Base-by-base conservation (phyloP, 1,140 invertebrate species). In the Lysiphlebus fabarum region DNA sequence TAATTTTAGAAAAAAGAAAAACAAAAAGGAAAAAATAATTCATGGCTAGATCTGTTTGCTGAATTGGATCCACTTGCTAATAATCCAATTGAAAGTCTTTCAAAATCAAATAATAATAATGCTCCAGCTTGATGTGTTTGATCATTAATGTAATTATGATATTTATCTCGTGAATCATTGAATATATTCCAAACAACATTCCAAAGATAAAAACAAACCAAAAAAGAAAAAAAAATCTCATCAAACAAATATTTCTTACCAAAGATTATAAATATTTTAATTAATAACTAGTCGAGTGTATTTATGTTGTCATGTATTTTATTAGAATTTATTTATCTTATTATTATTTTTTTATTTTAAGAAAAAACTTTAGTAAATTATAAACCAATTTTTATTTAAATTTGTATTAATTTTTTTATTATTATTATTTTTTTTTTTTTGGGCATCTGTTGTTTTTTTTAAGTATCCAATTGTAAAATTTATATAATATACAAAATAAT, bases 61-160 rank as follows among this genome's bases (percentile, higher is more conserved):
- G 94, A 97, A 76, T 74, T 98, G 40, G 94, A 98, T 82, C 94
- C 94, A 7, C 79, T 96, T 6, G 86, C 91, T 11, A 95, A 96
- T 80, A 74, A 75, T 58, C 67, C 73, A 9, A 65, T 77, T 61
- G 76, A 77, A 37, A 71, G 62, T 65, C 59, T 76, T 33, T 66
- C 62, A 6, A 72, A 67, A 60, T 61, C 57, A 14, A 37, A 47
- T 17, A 67, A 72, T 41, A 71, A 65, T 43, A 76, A 75, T 48
- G 74, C 75, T 58, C 70, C 72, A 49, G 74, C 73, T 67, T 78
- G 75, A 69, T 57, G 56, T 49, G 6, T 26, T 43, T 41, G 44
- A 17, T 11, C 36, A 34, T 41, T 42, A 42, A 43, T 56, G 17
- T 38, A 42, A 37, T 33, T 36, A 41, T 17, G 5, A 14, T 38